These are phyloP conservation scores for Vimba vimba DNA, from an alignment of 2,113 vertebrate species.

Conservation along the genomic window DNA sequence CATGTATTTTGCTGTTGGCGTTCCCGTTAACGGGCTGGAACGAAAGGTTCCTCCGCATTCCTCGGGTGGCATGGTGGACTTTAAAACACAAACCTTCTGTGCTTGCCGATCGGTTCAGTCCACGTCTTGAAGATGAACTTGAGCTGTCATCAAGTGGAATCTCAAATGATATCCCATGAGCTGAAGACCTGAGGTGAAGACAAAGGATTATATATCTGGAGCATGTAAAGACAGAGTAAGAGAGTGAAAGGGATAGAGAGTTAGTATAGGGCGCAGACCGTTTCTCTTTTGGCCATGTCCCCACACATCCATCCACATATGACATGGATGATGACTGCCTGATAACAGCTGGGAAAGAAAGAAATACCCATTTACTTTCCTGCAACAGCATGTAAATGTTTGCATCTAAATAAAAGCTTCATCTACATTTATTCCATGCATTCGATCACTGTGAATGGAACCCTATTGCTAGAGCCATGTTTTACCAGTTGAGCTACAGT, in stretches of 20 bases:
- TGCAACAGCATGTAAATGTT: not conserved
- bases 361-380: not conserved
- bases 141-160: slow-evolving; percentile 90
- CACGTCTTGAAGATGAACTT: slow-evolving; percentile 64
- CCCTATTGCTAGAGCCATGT: not conserved
- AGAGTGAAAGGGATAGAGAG: not conserved
- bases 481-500: not conserved
- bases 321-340: slow-evolving; percentile 93
- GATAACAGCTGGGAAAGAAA: slow-evolving; percentile 79
- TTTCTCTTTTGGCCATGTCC: slow-evolving; percentile 98
- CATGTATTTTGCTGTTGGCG: slow-evolving; percentile 75
- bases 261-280: slow-evolving; percentile 70
- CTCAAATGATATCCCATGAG: slow-evolving; percentile 94
- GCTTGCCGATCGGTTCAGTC: slow-evolving; percentile 88
- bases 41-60: slow-evolving; percentile 81
- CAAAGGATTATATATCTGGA: not conserved
- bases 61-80: slow-evolving; percentile 74
- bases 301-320: slow-evolving; percentile 87
- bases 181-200: slow-evolving; percentile 78
- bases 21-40: slow-evolving; percentile 85
- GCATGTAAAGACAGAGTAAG: not conserved
- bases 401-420: too few species aligned
- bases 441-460: not conserved
- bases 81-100: slow-evolving; percentile 87
- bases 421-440: not conserved